phyloP scores from a whole-genome alignment of 2,113 vertebrate species.

The Nerophis ophidion region DNA sequence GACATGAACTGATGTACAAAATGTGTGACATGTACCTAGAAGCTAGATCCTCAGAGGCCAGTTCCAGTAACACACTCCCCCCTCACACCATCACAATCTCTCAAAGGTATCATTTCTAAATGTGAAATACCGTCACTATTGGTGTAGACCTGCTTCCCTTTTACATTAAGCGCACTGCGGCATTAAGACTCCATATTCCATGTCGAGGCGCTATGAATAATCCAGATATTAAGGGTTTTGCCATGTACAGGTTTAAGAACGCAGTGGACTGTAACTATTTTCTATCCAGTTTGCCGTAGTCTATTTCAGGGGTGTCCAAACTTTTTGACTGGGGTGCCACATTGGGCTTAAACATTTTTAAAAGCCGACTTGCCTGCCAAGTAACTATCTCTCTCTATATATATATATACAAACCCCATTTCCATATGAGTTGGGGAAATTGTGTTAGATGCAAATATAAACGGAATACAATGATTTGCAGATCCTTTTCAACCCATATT shows the following conservation, averaged over 20 bases:
- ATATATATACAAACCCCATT: too few relatives aligned
- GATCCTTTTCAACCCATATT: too few relatives aligned
- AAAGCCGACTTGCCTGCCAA: too few relatives aligned
- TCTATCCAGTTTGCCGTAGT: not conserved
- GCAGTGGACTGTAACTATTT: not conserved
- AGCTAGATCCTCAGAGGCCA: too few relatives aligned
- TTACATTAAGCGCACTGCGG: not conserved
- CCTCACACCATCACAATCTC: constrained; percentile 19
- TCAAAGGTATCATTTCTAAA: constrained; percentile 7
- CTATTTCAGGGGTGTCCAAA: not conserved
- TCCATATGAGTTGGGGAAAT: too few relatives aligned
- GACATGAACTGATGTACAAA: too few relatives aligned
- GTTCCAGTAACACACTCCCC: constrained; percentile 10
- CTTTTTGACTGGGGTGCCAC: not conserved
- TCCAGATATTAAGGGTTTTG: constrained; percentile 20
- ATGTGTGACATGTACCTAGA: too few relatives aligned
- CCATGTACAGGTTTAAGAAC: not conserved
- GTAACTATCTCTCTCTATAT: too few relatives aligned
- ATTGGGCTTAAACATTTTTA: too few relatives aligned
- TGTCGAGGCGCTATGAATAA: constrained; percentile 36
- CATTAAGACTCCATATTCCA: constrained; percentile 11
- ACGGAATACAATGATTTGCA: too few relatives aligned
- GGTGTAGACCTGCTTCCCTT: not conserved
- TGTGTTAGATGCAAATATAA: too few relatives aligned
- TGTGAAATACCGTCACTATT: constrained; percentile 17